Percentiles rank a stretch among this genome's conserved stretches.
Evolutionary conservation across 2,888 invertebrate genomes (phyloP).

Genomic region (Polylopha cassiicola): DNA sequence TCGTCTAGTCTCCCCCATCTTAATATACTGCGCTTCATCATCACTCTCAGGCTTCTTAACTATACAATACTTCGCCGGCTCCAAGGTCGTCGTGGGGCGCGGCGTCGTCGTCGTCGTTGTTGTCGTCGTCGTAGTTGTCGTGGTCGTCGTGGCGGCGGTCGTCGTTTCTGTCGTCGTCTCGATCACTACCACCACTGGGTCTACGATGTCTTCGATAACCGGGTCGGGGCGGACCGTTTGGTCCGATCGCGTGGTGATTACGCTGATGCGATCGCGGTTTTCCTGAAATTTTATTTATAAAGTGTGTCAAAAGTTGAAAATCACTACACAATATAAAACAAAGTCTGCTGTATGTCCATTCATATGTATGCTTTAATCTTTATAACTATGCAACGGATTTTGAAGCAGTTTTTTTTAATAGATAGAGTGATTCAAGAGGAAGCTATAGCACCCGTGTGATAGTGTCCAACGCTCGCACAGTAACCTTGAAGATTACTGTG

Average conservation of each 20-base stretch:
- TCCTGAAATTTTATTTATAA: conserved; percentile 49
- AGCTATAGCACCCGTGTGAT: too few species aligned
- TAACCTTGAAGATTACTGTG: too few species aligned
- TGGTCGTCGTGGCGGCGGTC: conserved; percentile 41
- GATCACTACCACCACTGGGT: conserved; percentile 42
- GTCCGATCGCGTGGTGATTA: conserved; percentile 67
- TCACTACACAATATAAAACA: too few species aligned
- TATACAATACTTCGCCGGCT: conserved; percentile 83
- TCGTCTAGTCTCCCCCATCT: conserved; percentile 90
- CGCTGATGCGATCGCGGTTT: conserved; percentile 53
- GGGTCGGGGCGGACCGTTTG: conserved; percentile 62
- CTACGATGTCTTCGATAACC: conserved; percentile 58
- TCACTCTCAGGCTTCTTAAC: conserved; percentile 89
- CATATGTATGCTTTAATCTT: too few species aligned
- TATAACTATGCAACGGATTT: too few species aligned
- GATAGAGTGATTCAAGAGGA: too few species aligned
- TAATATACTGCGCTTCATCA: conserved; percentile 85
- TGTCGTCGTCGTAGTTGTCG: conserved; percentile 62
- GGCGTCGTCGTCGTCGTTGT: conserved; percentile 70
- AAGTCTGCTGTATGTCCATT: too few species aligned
- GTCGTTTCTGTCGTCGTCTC: conserved; percentile 55
- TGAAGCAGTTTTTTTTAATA: too few species aligned
- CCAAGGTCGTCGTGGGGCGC: conserved; percentile 77
- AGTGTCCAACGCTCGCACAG: too few species aligned
- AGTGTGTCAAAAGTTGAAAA: too few species aligned